A percentile compares a stretch with the other conserved stretches of the same genome.
Conservation (phyloP, 1,140 invertebrate genomes). For the Proctacanthus coquilletti region DNA sequence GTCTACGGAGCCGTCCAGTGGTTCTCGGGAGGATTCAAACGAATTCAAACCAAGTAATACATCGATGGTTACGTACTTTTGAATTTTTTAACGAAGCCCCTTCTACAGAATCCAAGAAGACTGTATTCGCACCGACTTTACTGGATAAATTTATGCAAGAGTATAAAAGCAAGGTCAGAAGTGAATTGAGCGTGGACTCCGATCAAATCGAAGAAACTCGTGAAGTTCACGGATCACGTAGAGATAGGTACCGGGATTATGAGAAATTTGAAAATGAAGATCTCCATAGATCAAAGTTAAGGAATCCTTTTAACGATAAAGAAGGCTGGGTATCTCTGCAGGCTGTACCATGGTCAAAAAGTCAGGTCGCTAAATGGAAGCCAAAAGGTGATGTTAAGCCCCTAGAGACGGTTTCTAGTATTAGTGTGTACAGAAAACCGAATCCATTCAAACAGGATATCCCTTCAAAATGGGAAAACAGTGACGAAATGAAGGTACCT, state of each 20-base stretch:
- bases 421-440: neutral
- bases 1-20: no score
- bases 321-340: constrained; percentile 62
- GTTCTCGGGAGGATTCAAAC: no score
- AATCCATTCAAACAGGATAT: neutral
- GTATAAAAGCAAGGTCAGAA: neutral
- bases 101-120: no score
- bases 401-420: neutral
- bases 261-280: neutral
- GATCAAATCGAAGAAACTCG: no score
- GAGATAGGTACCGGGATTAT: neutral
- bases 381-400: constrained; percentile 33
- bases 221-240: neutral
- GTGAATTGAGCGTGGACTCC: neutral
- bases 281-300: neutral
- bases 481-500: neutral
- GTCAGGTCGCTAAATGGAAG: constrained; percentile 66
- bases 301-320: constrained; percentile 45
- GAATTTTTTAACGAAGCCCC: no score
- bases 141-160: neutral
- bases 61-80: no score
- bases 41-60: no score
- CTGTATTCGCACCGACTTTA: neutral
- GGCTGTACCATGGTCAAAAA: constrained; percentile 59
- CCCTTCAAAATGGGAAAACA: neutral